These are phyloP conservation scores for Aphelenchoides besseyi DNA, from an alignment of 1,140 invertebrate species.

Conservation along the genomic window DNA sequence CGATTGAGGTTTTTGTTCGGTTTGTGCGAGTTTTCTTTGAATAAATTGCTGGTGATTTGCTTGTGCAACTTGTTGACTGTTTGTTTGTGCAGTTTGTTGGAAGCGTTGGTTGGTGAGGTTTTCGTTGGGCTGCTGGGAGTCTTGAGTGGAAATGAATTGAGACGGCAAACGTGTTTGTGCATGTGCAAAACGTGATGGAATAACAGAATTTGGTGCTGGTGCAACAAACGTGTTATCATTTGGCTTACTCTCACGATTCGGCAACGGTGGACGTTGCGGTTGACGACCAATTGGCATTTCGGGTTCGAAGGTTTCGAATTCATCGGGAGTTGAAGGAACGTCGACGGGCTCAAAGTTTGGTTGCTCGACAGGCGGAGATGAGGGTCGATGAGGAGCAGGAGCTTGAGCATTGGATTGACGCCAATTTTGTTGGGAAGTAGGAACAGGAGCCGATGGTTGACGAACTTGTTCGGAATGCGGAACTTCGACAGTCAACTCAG, in stretches of 20 bases:
- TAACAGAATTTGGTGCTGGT: neutral
- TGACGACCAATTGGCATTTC: conserved; percentile 6
- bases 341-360: neutral
- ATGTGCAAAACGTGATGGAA: neutral
- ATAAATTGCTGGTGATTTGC: no score
- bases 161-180: neutral
- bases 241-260: neutral
- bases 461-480: neutral
- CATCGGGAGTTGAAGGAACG: neutral
- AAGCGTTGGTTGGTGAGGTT: no score
- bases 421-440: neutral
- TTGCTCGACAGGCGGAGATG: neutral
- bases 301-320: neutral
- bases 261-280: neutral
- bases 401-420: neutral
- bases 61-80: no score
- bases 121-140: neutral
- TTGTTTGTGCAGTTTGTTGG: no score
- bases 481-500: neutral
- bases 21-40: neutral
- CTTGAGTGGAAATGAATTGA: neutral
- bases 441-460: neutral
- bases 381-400: neutral
- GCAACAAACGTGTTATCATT: neutral
- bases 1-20: neutral